Percentiles rank a stretch among this genome's conserved stretches.
Evolutionary conservation across 2,888 invertebrate genomes (phyloP).

Genomic region (Drosophila crucigera): DNA sequence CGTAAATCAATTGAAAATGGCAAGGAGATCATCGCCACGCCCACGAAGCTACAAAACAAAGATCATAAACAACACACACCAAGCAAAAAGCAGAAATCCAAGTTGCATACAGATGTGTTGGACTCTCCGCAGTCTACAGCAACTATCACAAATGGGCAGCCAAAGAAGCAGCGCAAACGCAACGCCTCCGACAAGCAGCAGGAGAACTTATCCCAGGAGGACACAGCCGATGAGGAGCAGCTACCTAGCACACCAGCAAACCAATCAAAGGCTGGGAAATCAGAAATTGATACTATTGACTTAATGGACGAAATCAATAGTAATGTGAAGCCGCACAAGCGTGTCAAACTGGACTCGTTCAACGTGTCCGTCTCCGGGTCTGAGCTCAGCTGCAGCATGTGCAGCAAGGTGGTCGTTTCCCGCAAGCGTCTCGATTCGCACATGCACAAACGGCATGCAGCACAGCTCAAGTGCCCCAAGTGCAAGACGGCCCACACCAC

Average conservation of each 20-base stretch:
- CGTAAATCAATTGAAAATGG: neutral
- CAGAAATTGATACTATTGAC: slow-evolving; percentile 16
- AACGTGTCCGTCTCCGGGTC: slow-evolving; percentile 10
- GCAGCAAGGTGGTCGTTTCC: slow-evolving; percentile 43
- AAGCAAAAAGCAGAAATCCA: neutral
- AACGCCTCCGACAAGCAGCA: slow-evolving; percentile 1
- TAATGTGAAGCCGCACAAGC: slow-evolving; percentile 61
- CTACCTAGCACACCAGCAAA: slow-evolving; percentile 1
- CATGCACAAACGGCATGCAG: slow-evolving; percentile 49
- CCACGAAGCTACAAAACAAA: neutral
- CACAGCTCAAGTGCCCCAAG: slow-evolving; percentile 29
- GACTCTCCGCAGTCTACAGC: neutral
- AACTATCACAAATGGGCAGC: slow-evolving; percentile 1
- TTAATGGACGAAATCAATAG: slow-evolving; percentile 49
- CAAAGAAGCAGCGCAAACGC: slow-evolving; percentile 14
- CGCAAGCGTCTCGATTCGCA: slow-evolving; percentile 59
- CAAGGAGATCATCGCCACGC: neutral
- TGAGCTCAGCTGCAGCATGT: slow-evolving; percentile 48
- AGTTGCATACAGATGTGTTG: neutral
- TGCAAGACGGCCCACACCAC: slow-evolving; percentile 18
- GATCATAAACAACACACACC: neutral
- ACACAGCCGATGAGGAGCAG: neutral
- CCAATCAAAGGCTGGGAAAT: neutral
- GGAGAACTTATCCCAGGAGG: slow-evolving; percentile 8
- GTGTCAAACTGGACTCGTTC: slow-evolving; percentile 32